Percentiles rank a stretch among this genome's conserved stretches.
phyloP scores from a whole-genome alignment of 2,888 invertebrate species.

The Salticus scenicus region DNA sequence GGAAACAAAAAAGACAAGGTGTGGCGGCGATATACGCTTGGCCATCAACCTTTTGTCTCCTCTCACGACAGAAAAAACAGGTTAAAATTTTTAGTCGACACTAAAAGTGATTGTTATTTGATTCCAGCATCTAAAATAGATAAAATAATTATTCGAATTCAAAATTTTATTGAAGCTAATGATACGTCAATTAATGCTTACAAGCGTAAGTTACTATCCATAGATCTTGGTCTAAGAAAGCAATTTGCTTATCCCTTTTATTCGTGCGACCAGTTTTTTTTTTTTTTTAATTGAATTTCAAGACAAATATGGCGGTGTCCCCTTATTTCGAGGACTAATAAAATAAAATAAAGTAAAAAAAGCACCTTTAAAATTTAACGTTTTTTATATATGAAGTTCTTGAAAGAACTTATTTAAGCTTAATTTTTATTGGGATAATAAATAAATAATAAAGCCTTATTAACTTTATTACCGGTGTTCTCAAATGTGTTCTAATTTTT shows the following conservation, averaged over 20 bases:
- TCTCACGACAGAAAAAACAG: constrained; percentile 37
- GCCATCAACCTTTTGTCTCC: constrained; percentile 35
- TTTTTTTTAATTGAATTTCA: too few species aligned
- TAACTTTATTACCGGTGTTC: too few species aligned
- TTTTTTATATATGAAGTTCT: too few species aligned
- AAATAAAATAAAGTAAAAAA: too few species aligned
- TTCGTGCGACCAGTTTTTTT: too few species aligned
- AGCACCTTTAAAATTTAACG: too few species aligned
- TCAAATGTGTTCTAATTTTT: too few species aligned
- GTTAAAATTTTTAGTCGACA: constrained; percentile 35
- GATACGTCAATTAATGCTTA: neutral
- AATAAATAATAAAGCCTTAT: too few species aligned
- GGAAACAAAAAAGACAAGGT: constrained; percentile 25
- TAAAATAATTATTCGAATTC: neutral
- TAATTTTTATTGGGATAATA: too few species aligned
- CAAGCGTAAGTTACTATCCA: neutral
- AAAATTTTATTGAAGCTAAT: constrained; percentile 16
- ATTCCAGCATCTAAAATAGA: neutral
- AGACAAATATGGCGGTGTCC: too few species aligned
- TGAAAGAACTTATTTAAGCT: too few species aligned
- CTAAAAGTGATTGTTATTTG: constrained; percentile 20
- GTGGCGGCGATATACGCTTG: constrained; percentile 34
- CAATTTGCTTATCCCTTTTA: constrained; percentile 27
- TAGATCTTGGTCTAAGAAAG: constrained; percentile 21
- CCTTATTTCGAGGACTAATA: too few species aligned